These are phyloP conservation scores for Sebastolobus altivelis DNA, from an alignment of 2,797 vertebrate species.

Conservation along the genomic window DNA sequence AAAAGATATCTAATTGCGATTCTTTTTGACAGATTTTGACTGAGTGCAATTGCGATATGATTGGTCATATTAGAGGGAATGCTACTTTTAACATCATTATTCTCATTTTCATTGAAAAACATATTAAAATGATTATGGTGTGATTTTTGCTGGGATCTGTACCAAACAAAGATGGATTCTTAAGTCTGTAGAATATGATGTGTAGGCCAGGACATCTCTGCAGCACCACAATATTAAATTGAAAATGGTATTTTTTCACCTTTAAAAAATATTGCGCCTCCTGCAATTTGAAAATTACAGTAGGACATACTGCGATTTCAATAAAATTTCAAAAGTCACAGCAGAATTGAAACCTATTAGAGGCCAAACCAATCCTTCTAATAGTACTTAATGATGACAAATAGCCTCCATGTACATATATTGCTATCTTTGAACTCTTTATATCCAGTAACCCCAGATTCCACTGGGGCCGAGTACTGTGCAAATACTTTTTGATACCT, in stretches of 20 bases:
- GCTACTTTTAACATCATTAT: not conserved
- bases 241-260: no score
- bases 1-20: no score
- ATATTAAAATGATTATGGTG: no score
- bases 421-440: not conserved
- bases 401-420: not conserved
- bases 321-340: not conserved
- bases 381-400: not conserved
- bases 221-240: no score
- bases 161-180: no score
- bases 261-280: no score
- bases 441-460: slow-evolving; percentile 3
- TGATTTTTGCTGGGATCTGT: no score
- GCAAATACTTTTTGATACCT: not conserved
- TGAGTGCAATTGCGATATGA: not conserved
- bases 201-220: no score
- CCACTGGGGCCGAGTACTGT: no score
- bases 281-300: no score
- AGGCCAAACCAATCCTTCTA: slow-evolving; percentile 6
- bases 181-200: no score
- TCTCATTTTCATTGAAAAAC: not conserved
- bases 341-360: slow-evolving; percentile 26
- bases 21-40: no score
- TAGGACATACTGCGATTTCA: not conserved
- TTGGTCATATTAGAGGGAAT: not conserved